These are phyloP conservation scores for Phodopus roborovskii DNA, from an alignment of 2,113 vertebrate species.

Conservation along the genomic window DNA sequence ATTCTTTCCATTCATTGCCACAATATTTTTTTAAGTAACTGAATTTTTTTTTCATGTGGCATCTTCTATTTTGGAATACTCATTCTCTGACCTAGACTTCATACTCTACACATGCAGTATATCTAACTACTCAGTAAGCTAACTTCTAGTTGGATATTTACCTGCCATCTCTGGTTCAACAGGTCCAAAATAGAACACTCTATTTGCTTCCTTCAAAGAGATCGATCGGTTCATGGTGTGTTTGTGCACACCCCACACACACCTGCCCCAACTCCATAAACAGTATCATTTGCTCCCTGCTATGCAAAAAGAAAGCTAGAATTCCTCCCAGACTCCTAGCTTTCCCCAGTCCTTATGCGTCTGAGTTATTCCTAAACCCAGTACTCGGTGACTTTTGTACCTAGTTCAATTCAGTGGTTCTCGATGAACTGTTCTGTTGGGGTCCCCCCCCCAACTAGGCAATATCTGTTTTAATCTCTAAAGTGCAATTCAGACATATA, in stretches of 20 bases:
- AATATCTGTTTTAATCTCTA: slow-evolving; percentile 5
- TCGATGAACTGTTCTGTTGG: neutral
- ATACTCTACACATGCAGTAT: neutral
- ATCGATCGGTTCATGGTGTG: neutral
- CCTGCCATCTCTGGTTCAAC: neutral
- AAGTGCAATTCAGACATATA: neutral
- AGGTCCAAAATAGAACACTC: neutral
- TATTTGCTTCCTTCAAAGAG: neutral
- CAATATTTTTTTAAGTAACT: neutral
- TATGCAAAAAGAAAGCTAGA: neutral
- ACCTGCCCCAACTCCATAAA: neutral
- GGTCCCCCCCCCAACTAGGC: neutral
- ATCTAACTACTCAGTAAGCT: too few relatives aligned
- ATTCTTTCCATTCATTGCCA: neutral
- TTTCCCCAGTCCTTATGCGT: neutral
- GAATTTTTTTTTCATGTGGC: neutral
- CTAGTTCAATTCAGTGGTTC: slow-evolving; percentile 30
- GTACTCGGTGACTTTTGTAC: neutral
- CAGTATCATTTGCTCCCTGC: neutral
- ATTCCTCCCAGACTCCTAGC: neutral
- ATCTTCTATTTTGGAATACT: neutral
- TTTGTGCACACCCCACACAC: neutral
- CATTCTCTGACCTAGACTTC: slow-evolving; percentile 5
- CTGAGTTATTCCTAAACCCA: neutral
- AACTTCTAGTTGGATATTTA: neutral